Base-by-base conservation (phyloP, 2,888 invertebrate species). In the Leucozona laternaria region DNA sequence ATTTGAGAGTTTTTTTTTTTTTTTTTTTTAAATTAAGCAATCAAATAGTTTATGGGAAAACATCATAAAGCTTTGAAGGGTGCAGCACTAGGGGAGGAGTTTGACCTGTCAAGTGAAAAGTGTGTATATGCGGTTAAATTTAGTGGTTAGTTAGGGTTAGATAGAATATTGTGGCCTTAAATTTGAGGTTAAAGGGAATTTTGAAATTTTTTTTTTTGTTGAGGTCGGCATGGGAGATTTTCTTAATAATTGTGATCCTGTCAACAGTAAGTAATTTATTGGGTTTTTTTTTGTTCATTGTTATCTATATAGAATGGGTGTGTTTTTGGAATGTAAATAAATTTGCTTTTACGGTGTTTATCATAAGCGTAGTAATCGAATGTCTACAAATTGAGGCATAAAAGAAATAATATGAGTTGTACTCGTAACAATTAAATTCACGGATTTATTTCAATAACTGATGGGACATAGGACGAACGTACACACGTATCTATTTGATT, bases 101-200 rank as follows among this genome's bases (percentile, higher is more conserved):
- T 75, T 70, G 79, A 83, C 50, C 79, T 31, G n/a, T 64, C 48
- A 66, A 73, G 71, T 70, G 84, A 50, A 68, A 73, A 57, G n/a
- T 58, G 43, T 77, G n/a, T 68, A 45, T 77, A 15, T 68, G 68
- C n/a, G 86, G 86, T 64, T 73, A 64, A 71, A 75, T 75, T 78
- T 70, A 58, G 73, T 81, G 73, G 73, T 70, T 62, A 78, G 68
- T 78, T 58, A 64, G 76, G 80, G 84, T 66, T 66, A 79, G 76
- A 57, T 70, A 62, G 71, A 70, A 79, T 45, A 83, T 70, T 66
- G 60, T 43, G 53, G 20, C 11, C 43, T 43, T n/a, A n/a, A n/a
- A n/a, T 76, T 66, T 76, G 28, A 37, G 10, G 40, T 25, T 53
- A 8, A 8, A 28, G 17, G 8, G 37, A 17, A 37, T 31, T 62